Evolutionary conservation across 2,113 vertebrate genomes (phyloP).

Genomic region (Petroica traversi): DNA sequence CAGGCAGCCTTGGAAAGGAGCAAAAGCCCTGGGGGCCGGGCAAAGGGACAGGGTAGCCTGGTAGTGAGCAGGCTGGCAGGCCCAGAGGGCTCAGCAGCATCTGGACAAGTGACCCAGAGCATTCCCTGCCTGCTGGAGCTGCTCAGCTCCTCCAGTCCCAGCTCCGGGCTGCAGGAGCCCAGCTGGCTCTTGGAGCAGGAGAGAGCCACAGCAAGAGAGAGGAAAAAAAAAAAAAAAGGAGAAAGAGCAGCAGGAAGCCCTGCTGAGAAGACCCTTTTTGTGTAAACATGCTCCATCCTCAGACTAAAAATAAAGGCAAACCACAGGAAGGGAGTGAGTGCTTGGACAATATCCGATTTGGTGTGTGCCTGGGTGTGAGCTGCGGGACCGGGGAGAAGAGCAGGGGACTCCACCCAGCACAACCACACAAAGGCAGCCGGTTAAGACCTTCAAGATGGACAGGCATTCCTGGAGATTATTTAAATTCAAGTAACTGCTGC

Average conservation of each 20-base stretch:
- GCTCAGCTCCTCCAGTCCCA: not conserved
- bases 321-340: conserved; percentile 71
- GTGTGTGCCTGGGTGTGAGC: conserved; percentile 60
- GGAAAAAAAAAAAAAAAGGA: not conserved
- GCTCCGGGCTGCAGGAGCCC: not conserved
- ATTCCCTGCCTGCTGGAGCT: not conserved
- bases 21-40: not conserved
- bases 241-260: conserved; percentile 11
- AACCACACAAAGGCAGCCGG: conserved; percentile 53
- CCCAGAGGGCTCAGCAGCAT: not conserved
- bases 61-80: not conserved
- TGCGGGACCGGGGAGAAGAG: conserved; percentile 47
- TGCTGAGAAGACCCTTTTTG: conserved; percentile 60
- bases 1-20: not conserved
- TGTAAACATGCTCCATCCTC: conserved; percentile 59
- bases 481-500: conserved; percentile 40
- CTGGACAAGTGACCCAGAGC: not conserved
- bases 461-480: conserved; percentile 44
- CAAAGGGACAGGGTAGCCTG: not conserved
- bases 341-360: conserved; percentile 63
- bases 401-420: conserved; percentile 52
- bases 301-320: conserved; percentile 70
- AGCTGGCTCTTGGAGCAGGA: not conserved
- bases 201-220: not conserved
- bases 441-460: conserved; percentile 49